Evolutionary conservation across 1,140 invertebrate species (phyloP).

Genomic region (Halyomorpha halys): DNA sequence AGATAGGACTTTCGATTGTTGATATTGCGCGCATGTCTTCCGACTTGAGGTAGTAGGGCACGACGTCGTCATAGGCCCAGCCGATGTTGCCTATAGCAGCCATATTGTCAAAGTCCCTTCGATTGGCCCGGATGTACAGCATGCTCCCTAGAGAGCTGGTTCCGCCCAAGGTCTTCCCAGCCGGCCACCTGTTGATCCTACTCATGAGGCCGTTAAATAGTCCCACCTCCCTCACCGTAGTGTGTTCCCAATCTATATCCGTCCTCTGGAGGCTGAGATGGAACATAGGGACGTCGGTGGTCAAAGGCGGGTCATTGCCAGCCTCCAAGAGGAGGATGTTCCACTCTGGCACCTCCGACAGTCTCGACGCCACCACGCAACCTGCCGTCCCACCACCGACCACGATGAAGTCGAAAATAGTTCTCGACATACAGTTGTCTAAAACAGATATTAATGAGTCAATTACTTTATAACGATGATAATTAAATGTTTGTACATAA

Average conservation of each 20-base stretch:
- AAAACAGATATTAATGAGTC: not conserved
- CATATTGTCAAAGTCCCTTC: slow-evolving; percentile 56
- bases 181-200: slow-evolving; percentile 44
- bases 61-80: slow-evolving; percentile 52
- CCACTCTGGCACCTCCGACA: slow-evolving; percentile 41
- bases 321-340: slow-evolving; percentile 47
- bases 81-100: slow-evolving; percentile 46
- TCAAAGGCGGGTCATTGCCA: slow-evolving; percentile 56
- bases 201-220: slow-evolving; percentile 49
- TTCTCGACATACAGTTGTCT: not conserved
- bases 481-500: too few species aligned
- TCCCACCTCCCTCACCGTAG: slow-evolving; percentile 45
- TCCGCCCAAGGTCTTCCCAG: slow-evolving; percentile 70
- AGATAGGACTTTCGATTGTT: slow-evolving; percentile 38
- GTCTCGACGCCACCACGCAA: slow-evolving; percentile 44
- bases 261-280: slow-evolving; percentile 44
- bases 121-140: slow-evolving; percentile 56
- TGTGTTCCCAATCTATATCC: slow-evolving; percentile 54
- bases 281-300: slow-evolving; percentile 52
- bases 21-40: slow-evolving; percentile 39
- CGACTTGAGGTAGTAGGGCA: slow-evolving; percentile 49
- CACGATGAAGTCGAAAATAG: slow-evolving; percentile 32
- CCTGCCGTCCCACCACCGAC: slow-evolving; percentile 33
- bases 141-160: slow-evolving; percentile 60
- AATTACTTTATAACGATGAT: too few species aligned